These are phyloP conservation scores for Phrynocephalus vlangalii DNA, from an alignment of 2,797 vertebrate species.

Conservation along the genomic window DNA sequence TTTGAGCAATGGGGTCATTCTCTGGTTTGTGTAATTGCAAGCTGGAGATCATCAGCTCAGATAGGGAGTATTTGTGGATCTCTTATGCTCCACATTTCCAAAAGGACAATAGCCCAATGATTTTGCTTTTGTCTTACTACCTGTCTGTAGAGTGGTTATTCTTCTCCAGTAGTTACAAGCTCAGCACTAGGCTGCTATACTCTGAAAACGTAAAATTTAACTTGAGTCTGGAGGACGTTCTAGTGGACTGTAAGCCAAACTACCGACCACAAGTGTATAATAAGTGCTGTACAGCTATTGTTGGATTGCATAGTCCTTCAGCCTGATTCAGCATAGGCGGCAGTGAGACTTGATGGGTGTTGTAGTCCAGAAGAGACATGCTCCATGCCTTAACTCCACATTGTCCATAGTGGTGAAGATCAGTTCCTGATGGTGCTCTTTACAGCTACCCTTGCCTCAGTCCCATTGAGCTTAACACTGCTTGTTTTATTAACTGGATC, in stretches of 20 bases:
- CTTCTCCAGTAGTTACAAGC: too few relatives aligned
- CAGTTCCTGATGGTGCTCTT: neutral
- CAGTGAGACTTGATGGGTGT: neutral
- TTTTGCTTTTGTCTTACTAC: too few relatives aligned
- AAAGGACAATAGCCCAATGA: too few relatives aligned
- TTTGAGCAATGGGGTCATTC: too few relatives aligned
- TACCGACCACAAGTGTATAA: neutral
- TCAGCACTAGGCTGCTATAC: too few relatives aligned
- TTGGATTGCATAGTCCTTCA: neutral
- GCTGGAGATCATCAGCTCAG: too few relatives aligned
- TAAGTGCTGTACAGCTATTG: neutral
- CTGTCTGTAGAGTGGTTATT: too few relatives aligned
- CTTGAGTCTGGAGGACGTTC: neutral
- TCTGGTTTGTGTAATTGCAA: too few relatives aligned
- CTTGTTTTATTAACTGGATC: slow-evolving; percentile 1
- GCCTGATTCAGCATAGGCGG: neutral
- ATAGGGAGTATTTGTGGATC: too few relatives aligned
- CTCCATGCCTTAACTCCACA: neutral
- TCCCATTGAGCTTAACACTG: neutral
- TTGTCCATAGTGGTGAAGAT: neutral
- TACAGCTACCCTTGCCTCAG: neutral
- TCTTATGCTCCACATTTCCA: too few relatives aligned
- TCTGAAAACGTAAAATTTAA: too few relatives aligned
- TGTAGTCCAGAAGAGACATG: neutral
- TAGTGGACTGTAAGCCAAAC: too few relatives aligned